Conservation (phyloP, 2,888 invertebrate genomes). For the Deladenus siricidicola region DNA sequence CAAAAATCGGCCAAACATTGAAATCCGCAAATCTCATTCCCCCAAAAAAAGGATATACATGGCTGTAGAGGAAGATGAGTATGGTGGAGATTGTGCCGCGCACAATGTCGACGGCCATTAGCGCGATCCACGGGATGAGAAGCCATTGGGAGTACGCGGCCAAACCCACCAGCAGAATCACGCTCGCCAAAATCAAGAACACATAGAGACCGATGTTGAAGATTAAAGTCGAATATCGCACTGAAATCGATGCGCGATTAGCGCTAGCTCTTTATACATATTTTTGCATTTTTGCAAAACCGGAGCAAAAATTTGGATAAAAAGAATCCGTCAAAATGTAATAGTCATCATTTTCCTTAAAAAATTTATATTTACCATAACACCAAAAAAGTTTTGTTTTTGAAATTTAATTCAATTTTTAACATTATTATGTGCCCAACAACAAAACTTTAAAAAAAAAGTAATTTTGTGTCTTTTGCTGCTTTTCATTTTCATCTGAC, state of each 20-base stretch:
- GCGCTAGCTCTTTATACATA: too few species aligned
- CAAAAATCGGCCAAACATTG: background rate
- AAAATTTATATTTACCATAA: too few species aligned
- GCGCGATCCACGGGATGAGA: conserved; percentile 44
- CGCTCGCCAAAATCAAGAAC: conserved; percentile 41
- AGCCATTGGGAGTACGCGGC: conserved; percentile 34
- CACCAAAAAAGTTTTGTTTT: too few species aligned
- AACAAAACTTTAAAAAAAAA: too few species aligned
- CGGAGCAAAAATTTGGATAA: too few species aligned
- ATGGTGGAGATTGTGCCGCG: conserved; percentile 50
- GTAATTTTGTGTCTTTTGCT: too few species aligned
- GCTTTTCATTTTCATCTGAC: too few species aligned
- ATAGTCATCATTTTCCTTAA: background rate
- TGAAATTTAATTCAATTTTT: too few species aligned
- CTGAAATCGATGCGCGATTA: conserved; percentile 43
- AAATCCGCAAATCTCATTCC: background rate
- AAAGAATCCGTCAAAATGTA: background rate
- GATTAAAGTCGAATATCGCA: conserved; percentile 34
- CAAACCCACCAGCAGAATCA: conserved; percentile 44
- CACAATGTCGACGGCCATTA: conserved; percentile 51
- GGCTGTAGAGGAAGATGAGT: conserved; percentile 49
- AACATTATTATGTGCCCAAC: too few species aligned
- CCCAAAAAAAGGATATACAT: conserved; percentile 27
- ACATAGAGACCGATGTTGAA: conserved; percentile 47
- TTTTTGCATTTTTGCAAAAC: too few species aligned